Percentiles rank a stretch among this genome's conserved stretches.
Evolutionary conservation across 1,140 invertebrate genomes (phyloP).

Genomic region (Drosophila carrolli): DNA sequence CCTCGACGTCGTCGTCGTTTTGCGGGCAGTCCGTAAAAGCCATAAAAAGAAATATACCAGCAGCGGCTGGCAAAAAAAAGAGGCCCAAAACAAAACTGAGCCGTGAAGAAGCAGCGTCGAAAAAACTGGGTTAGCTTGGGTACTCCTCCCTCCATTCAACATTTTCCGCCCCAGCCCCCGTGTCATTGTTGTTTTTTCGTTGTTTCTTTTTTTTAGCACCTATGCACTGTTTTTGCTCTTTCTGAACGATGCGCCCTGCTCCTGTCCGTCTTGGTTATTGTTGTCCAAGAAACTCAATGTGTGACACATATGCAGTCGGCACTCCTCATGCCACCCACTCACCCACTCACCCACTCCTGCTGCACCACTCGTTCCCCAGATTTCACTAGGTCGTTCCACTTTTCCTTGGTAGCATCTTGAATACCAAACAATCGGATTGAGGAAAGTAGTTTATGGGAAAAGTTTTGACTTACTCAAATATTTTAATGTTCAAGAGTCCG

Average conservation of each 20-base stretch:
- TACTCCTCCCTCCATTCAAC: background rate
- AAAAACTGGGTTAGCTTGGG: slow-evolving; percentile 65
- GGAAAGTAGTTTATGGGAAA: background rate
- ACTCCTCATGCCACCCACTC: slow-evolving; percentile 4
- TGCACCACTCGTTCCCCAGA: slow-evolving; percentile 13
- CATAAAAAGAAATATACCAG: slow-evolving; percentile 76
- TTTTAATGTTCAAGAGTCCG: too few relatives aligned
- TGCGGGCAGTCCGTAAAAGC: slow-evolving; percentile 69
- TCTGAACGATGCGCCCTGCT: slow-evolving; percentile 55
- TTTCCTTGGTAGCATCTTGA: slow-evolving; percentile 26
- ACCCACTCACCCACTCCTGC: background rate
- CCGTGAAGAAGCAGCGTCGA: slow-evolving; percentile 54
- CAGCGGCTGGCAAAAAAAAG: slow-evolving; percentile 20
- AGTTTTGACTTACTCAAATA: background rate
- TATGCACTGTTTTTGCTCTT: slow-evolving; percentile 57
- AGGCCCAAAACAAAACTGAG: slow-evolving; percentile 53
- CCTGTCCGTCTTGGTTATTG: slow-evolving; percentile 66
- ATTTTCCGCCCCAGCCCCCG: background rate
- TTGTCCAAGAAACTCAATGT: slow-evolving; percentile 67
- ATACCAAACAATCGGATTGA: background rate
- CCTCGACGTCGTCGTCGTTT: slow-evolving; percentile 49
- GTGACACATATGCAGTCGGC: slow-evolving; percentile 65
- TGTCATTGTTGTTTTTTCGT: slow-evolving; percentile 52
- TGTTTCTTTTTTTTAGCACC: slow-evolving; percentile 49
- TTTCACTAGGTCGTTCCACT: slow-evolving; percentile 21